Percentiles rank a stretch among this genome's conserved stretches.
These are phyloP conservation scores for Yponomeuta evonymella DNA, from an alignment of 2,888 invertebrate species.

Conservation along the genomic window DNA sequence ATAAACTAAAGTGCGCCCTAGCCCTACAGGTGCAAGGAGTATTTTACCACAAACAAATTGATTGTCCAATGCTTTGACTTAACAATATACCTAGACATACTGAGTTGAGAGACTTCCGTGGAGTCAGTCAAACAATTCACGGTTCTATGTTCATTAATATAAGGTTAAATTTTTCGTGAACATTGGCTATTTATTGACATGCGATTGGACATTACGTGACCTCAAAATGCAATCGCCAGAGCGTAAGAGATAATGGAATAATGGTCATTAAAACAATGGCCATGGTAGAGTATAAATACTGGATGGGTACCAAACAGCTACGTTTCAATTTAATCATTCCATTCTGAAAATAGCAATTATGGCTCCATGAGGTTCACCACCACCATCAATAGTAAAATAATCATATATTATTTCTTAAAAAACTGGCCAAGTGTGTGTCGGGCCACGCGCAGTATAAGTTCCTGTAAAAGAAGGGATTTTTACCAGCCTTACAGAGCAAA, in stretches of 20 bases:
- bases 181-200: background rate
- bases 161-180: background rate
- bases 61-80: conserved; percentile 6
- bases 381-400: too few species aligned
- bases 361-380: too few species aligned
- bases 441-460: too few species aligned
- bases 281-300: too few species aligned
- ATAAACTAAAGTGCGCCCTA: background rate
- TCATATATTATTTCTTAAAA: too few species aligned
- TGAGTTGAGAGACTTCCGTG: background rate
- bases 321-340: too few species aligned
- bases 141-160: background rate
- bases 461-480: too few species aligned
- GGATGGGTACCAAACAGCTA: too few species aligned
- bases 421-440: too few species aligned
- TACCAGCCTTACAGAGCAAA: too few species aligned
- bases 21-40: conserved; percentile 9
- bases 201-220: background rate
- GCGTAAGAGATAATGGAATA: background rate
- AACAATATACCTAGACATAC: background rate
- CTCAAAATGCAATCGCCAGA: background rate
- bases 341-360: too few species aligned
- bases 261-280: background rate
- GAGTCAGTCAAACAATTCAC: background rate
- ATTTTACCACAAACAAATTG: conserved; percentile 5